Percentiles rank a stretch among this genome's conserved stretches.
Conservation (phyloP, 2,888 invertebrate genomes). For the Melieria picta region DNA sequence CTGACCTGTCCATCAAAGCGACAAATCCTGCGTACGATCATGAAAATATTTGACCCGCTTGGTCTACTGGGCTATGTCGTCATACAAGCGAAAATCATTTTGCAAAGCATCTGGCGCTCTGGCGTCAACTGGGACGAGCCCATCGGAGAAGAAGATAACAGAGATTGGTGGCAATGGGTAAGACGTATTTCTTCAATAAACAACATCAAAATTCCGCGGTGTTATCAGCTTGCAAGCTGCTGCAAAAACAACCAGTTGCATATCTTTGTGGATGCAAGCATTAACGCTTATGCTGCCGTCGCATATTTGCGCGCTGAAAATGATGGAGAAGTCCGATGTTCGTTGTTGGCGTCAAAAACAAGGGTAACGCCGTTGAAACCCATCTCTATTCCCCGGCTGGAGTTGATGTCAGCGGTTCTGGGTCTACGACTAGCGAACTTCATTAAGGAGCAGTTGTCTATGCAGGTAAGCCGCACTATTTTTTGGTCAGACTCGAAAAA, state of each 20-base stretch:
- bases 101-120: conserved; percentile 25
- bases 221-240: conserved; percentile 34
- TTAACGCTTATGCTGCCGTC: conserved; percentile 8
- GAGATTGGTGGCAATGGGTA: conserved; percentile 41
- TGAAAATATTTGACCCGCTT: conserved; percentile 32
- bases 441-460: too few relatives aligned
- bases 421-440: too few relatives aligned
- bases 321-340: background rate
- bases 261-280: conserved; percentile 39
- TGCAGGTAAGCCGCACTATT: too few relatives aligned
- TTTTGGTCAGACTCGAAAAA: too few relatives aligned
- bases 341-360: too few relatives aligned
- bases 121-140: conserved; percentile 25
- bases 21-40: conserved; percentile 28
- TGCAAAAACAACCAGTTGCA: conserved; percentile 34
- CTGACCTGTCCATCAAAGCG: conserved; percentile 31
- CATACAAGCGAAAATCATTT: conserved; percentile 23
- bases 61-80: conserved; percentile 29
- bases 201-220: conserved; percentile 42
- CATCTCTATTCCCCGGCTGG: too few relatives aligned
- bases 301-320: conserved; percentile 13
- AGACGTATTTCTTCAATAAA: conserved; percentile 8
- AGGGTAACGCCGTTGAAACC: too few relatives aligned
- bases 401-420: too few relatives aligned
- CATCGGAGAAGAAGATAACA: conserved; percentile 7